Evolutionary conservation across 2,888 invertebrate species (phyloP), one percentile per base, ranked within the genome.

Genomic region (Apamea anceps): DNA sequence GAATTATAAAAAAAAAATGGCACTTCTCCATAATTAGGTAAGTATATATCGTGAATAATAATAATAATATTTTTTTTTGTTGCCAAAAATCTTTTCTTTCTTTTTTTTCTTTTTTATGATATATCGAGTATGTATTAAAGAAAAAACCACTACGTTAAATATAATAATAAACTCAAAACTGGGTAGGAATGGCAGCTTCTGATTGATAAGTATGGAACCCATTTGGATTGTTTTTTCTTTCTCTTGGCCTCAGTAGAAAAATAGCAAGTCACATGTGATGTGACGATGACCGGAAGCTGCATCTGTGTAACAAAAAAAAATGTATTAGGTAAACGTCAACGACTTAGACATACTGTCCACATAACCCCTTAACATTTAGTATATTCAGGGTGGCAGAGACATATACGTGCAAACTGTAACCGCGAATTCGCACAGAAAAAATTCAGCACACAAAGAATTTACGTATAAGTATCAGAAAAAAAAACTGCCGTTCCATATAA

Each of bases 241-340:
- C 18, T 51, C 18, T 51, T 51, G 1, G 25, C 21, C 10, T 62
- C 0, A 25, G n/a, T 48, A 7, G 15, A 32, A 10, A 77, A 77
- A 48, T 7, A 18, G 10, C 28, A n/a, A 2, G 28, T 45, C 45
- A 77, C 18, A 45, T 21, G 21, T 54, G 48, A 12, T 37, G 15
- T 5, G 65, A 66, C 8, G 18, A 48, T 37, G 54, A 25, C 79
- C n/a, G 48, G 37, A 67, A 60, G 62, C 79, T 21, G 25, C 42
- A 51, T 18, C 67, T 51, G 42, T 1, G 63, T 80, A 37, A 62
- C n/a, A 54, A 37, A 32, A 65, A 21, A 32, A 15, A 51, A 2
- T 45, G 13, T 10, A n/a, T 62, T 37, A 51, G 21, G 2, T 32
- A 37, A 21, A 37, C 15, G 10, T 48, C 37, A 51, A 32, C 15